Percentiles rank a stretch among this genome's conserved stretches.
These are phyloP conservation scores for Candoia aspera DNA, from an alignment of 2,113 vertebrate species.

Conservation along the genomic window DNA sequence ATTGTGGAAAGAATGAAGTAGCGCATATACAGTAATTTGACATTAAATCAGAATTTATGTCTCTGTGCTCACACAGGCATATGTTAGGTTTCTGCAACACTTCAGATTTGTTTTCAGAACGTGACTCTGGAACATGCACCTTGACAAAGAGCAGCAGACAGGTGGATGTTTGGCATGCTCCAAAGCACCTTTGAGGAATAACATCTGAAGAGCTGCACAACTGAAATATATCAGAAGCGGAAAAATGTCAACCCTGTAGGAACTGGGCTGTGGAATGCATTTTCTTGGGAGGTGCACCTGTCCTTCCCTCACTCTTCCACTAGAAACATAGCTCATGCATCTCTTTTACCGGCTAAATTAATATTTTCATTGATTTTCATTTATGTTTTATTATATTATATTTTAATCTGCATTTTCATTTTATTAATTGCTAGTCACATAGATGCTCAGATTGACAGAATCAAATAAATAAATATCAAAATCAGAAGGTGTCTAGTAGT, in stretches of 20 bases:
- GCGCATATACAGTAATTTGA: background rate
- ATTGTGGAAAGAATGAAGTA: background rate
- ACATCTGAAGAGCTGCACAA: background rate
- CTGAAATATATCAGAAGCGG: background rate
- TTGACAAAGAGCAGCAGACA: background rate
- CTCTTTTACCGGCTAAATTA: background rate
- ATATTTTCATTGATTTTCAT: background rate
- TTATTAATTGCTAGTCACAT: background rate
- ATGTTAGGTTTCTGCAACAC: background rate
- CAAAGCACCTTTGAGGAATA: background rate
- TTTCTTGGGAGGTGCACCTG: background rate
- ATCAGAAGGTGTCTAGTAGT: background rate
- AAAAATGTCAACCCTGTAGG: background rate
- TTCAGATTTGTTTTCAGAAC: background rate
- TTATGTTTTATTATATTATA: background rate
- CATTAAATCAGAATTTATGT: background rate
- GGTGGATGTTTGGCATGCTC: background rate
- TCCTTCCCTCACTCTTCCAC: background rate
- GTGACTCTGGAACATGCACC: background rate
- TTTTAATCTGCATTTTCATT: background rate
- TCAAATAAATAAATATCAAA: background rate
- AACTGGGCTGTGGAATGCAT: background rate
- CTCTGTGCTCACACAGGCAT: background rate
- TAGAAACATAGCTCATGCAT: background rate
- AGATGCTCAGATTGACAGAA: background rate